These are phyloP conservation scores for Styela clava DNA, from an alignment of 23 tunicate species.

Conservation along the genomic window DNA sequence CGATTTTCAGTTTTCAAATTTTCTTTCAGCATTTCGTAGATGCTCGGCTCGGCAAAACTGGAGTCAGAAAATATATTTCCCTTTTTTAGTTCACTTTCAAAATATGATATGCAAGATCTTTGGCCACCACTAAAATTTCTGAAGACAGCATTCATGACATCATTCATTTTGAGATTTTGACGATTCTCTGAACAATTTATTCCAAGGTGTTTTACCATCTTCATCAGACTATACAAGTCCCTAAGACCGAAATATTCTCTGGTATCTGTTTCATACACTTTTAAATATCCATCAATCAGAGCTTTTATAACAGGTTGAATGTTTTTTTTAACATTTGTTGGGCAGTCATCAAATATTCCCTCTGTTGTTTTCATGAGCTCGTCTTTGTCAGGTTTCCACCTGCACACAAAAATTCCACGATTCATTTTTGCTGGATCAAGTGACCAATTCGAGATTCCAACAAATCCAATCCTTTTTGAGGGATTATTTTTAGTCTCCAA, in stretches of 20 bases:
- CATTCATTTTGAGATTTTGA: too few relatives aligned
- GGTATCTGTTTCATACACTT: slow-evolving; percentile 28
- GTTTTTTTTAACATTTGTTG: too few relatives aligned
- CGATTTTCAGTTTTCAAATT: slow-evolving; percentile 56
- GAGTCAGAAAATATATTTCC: background rate
- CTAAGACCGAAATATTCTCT: slow-evolving; percentile 57
- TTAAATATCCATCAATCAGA: slow-evolving; percentile 31
- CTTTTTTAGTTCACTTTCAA: too few relatives aligned
- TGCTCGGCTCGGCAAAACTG: background rate
- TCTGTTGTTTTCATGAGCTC: slow-evolving; percentile 44
- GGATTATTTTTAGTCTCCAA: background rate
- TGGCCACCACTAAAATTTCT: slow-evolving; percentile 63
- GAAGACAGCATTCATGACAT: too few relatives aligned
- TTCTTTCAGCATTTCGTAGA: slow-evolving; percentile 28
- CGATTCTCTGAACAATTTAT: too few relatives aligned
- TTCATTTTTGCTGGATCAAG: slow-evolving; percentile 73
- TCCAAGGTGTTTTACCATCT: slow-evolving; percentile 34
- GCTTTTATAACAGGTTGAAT: slow-evolving; percentile 31
- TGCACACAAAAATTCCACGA: slow-evolving; percentile 53
- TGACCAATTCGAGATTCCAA: slow-evolving; percentile 68
- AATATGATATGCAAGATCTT: too few relatives aligned
- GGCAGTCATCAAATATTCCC: slow-evolving; percentile 39
- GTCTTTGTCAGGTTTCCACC: slow-evolving; percentile 31
- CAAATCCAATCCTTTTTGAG: slow-evolving; percentile 62
- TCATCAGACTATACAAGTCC: slow-evolving; percentile 46